Evolutionary conservation across 2,113 vertebrate genomes (phyloP).

Genomic region (Larimichthys crocea): DNA sequence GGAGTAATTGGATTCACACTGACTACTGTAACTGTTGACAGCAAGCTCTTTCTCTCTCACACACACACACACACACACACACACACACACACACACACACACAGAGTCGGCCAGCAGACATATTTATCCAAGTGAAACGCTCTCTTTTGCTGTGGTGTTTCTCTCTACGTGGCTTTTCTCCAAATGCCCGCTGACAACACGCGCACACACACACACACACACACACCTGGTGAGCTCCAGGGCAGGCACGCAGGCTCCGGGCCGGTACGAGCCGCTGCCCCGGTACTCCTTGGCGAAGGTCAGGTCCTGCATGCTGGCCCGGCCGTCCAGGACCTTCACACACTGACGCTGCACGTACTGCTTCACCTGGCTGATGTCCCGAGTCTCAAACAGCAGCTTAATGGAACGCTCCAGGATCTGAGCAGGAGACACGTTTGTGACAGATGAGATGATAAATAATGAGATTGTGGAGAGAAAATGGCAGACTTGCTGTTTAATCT

Average conservation of each 20-base stretch:
- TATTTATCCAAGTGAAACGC: slow-evolving; percentile 8
- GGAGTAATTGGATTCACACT: slow-evolving; percentile 64
- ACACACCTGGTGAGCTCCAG: slow-evolving; percentile 95
- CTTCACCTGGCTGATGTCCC: slow-evolving; percentile 98
- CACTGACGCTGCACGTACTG: slow-evolving; percentile 96
- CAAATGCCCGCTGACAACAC: slow-evolving; percentile 7
- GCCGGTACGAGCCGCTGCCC: slow-evolving; percentile 91
- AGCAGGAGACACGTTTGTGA: background rate
- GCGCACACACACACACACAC: slow-evolving; percentile 1
- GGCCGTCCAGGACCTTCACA: slow-evolving; percentile 93
- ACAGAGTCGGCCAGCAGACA: background rate
- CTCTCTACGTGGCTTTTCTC: background rate
- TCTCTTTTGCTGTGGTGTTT: background rate
- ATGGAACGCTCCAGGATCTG: slow-evolving; percentile 97
- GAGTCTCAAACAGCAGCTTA: slow-evolving; percentile 97
- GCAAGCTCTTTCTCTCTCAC: slow-evolving; percentile 6
- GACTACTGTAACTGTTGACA: slow-evolving; percentile 58
- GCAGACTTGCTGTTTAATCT: background rate
- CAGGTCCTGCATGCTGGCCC: slow-evolving; percentile 96
- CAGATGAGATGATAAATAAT: background rate
- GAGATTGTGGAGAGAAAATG: background rate
- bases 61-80: background rate
- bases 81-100: slow-evolving; percentile 2
- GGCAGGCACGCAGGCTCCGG: slow-evolving; percentile 94
- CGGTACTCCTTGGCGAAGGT: slow-evolving; percentile 98